phyloP scores from a whole-genome alignment of 2,888 invertebrate genomes.

The Emesis russula region DNA sequence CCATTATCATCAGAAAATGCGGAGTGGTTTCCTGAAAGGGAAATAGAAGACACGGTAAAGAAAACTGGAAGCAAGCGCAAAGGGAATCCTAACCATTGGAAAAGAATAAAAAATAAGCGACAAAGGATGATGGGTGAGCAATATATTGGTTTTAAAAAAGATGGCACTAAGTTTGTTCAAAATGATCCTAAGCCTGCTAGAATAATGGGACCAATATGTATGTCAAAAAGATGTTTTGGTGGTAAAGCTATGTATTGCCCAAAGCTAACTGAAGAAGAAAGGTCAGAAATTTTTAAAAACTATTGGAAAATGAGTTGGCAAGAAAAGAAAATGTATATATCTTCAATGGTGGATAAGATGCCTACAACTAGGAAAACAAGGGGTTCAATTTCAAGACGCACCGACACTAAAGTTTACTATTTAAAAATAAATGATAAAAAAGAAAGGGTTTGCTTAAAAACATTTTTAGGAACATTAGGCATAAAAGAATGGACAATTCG shows the following conservation, averaged over 20 bases:
- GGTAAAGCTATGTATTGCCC: conserved; percentile 62
- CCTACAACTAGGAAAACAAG: conserved; percentile 45
- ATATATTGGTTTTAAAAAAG: conserved; percentile 67
- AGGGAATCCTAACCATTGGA: conserved; percentile 35
- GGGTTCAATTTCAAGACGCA: background rate
- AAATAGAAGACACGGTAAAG: conserved; percentile 29
- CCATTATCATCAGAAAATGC: conserved; percentile 57
- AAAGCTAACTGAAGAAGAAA: conserved; percentile 64
- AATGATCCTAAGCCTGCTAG: conserved; percentile 59
- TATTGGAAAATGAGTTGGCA: conserved; percentile 67
- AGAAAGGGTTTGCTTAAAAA: conserved; percentile 80
- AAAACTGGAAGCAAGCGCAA: conserved; percentile 41
- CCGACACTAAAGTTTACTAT: background rate
- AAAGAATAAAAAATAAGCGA: conserved; percentile 58
- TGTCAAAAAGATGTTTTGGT: conserved; percentile 51
- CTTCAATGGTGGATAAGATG: background rate
- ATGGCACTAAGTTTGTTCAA: conserved; percentile 49
- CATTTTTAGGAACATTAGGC: conserved; percentile 79
- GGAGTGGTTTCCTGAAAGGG: conserved; percentile 59
- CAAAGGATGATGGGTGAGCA: conserved; percentile 64
- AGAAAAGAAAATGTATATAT: conserved; percentile 3
- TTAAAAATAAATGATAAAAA: conserved; percentile 36
- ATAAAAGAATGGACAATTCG: conserved; percentile 85
- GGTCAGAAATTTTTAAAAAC: conserved; percentile 66
- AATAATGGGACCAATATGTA: conserved; percentile 61